Evolutionary conservation across 2,113 vertebrate species (phyloP).

Genomic region (Calypte anna): DNA sequence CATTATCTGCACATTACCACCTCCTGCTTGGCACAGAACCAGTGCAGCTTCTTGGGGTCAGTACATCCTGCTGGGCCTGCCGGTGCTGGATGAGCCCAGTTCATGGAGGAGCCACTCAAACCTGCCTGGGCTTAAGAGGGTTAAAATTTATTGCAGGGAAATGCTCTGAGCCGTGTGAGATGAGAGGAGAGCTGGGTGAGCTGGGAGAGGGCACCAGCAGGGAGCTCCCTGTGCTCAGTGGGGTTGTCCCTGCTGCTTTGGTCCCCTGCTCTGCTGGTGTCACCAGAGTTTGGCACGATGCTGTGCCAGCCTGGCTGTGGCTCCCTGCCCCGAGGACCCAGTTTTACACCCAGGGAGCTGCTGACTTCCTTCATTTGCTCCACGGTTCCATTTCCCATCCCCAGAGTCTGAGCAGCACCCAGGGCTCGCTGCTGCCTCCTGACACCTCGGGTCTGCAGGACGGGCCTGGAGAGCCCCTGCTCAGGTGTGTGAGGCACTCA

Average conservation of each 20-base stretch:
- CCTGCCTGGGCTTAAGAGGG: background rate
- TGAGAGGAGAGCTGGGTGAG: background rate
- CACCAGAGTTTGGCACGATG: rapidly evolving
- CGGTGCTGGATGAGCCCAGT: background rate
- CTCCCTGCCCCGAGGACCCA: background rate
- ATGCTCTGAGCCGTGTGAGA: background rate
- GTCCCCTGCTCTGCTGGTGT: background rate
- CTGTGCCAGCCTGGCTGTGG: background rate
- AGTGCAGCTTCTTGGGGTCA: rapidly evolving
- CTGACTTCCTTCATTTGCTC: background rate
- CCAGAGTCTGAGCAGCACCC: background rate
- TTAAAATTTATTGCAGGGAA: background rate
- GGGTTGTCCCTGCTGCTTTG: too few relatives aligned
- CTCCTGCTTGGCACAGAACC: background rate
- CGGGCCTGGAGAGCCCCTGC: background rate
- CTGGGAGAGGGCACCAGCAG: background rate
- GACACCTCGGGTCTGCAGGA: background rate
- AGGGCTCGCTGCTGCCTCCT: background rate
- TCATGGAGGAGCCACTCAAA: rapidly evolving
- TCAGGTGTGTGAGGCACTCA: background rate
- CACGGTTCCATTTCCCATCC: background rate
- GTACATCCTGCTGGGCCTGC: background rate
- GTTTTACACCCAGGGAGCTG: too few relatives aligned
- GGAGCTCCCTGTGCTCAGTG: rapidly evolving
- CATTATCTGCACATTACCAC: rapidly evolving